These are phyloP conservation scores for Physeter macrocephalus DNA, from an alignment of 2,113 vertebrate species.

Conservation along the genomic window DNA sequence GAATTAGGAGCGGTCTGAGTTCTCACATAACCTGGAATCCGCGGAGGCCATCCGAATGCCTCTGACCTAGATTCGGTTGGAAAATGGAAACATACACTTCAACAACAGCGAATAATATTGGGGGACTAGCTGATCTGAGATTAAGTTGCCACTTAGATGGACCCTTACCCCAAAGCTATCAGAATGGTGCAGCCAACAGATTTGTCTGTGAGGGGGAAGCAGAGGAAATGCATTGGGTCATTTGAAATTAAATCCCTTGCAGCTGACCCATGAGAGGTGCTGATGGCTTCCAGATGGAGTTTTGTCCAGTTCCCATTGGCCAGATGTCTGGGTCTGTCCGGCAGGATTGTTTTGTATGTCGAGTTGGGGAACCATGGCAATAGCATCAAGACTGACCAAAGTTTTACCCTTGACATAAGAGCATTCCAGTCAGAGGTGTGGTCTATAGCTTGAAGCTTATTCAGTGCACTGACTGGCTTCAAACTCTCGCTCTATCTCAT, in stretches of 20 bases:
- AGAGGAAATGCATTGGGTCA: slow-evolving; percentile 75
- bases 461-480: slow-evolving; percentile 6
- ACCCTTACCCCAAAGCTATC: slow-evolving; percentile 57
- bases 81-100: slow-evolving; percentile 4
- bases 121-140: slow-evolving; percentile 17
- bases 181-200: slow-evolving; percentile 60
- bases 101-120: background rate
- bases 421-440: slow-evolving; percentile 64
- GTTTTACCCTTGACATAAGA: slow-evolving; percentile 62
- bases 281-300: slow-evolving; percentile 74
- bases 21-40: background rate
- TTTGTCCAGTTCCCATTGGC: slow-evolving; percentile 70
- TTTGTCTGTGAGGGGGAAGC: slow-evolving; percentile 62
- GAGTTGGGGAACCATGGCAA: slow-evolving; percentile 73
- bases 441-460: slow-evolving; percentile 54
- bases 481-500: background rate
- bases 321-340: slow-evolving; percentile 67
- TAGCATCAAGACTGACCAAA: slow-evolving; percentile 65
- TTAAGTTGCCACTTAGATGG: slow-evolving; percentile 56
- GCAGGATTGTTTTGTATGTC: slow-evolving; percentile 74
- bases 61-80: background rate
- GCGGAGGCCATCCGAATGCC: background rate
- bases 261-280: slow-evolving; percentile 73
- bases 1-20: background rate
- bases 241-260: slow-evolving; percentile 74